These are phyloP conservation scores for Discoglossus pictus DNA, from an alignment of 2,797 vertebrate species.

Conservation along the genomic window DNA sequence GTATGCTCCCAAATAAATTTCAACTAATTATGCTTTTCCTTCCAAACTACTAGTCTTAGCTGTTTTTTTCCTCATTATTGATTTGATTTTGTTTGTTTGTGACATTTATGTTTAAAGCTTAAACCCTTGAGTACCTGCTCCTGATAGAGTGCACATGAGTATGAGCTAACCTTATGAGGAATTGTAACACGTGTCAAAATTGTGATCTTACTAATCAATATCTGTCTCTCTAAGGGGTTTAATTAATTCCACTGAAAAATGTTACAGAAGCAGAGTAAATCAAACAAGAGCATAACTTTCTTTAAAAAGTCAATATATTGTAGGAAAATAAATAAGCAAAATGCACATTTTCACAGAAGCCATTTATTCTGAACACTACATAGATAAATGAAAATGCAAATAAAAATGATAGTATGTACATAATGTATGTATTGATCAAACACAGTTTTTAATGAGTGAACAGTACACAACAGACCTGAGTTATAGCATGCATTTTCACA, in stretches of 20 bases:
- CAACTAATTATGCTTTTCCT: slow-evolving; percentile 21
- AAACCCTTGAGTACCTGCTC: slow-evolving; percentile 27
- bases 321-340: too few species aligned
- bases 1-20: slow-evolving; percentile 11
- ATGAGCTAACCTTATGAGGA: slow-evolving; percentile 44
- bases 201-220: slow-evolving; percentile 47
- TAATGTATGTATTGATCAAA: too few species aligned
- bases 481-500: too few species aligned
- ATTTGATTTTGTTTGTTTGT: slow-evolving; percentile 47
- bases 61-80: slow-evolving; percentile 29
- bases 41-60: slow-evolving; percentile 3
- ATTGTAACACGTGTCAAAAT: slow-evolving; percentile 44
- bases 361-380: too few species aligned
- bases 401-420: too few species aligned
- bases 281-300: slow-evolving; percentile 38
- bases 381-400: too few species aligned
- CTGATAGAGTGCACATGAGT: slow-evolving; percentile 29
- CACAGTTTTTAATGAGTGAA: too few species aligned
- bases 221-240: slow-evolving; percentile 41
- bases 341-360: too few species aligned
- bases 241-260: slow-evolving; percentile 46
- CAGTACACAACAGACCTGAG: too few species aligned
- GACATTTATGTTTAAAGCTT: slow-evolving; percentile 30
- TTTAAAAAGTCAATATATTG: slow-evolving; percentile 39
- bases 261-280: slow-evolving; percentile 33